Evolutionary conservation across 2,888 invertebrate genomes (phyloP).

Genomic region (Vesta saturnalis): DNA sequence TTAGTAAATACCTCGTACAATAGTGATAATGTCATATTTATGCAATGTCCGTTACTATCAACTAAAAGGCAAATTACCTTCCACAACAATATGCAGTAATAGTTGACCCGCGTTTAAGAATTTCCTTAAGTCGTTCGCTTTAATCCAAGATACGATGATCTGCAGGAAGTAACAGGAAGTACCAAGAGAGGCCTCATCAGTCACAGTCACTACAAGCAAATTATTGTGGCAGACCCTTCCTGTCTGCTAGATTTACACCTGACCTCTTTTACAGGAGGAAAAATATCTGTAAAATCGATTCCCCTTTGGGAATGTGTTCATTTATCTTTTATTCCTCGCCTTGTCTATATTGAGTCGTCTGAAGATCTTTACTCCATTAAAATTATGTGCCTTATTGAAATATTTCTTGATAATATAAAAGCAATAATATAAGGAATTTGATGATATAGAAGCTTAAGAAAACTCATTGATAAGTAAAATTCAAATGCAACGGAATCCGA

Average conservation of each 20-base stretch:
- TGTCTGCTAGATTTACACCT: slow-evolving; percentile 53
- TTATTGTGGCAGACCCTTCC: slow-evolving; percentile 54
- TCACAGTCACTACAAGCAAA: slow-evolving; percentile 54
- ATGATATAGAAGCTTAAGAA: slow-evolving; percentile 2
- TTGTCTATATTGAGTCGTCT: slow-evolving; percentile 24
- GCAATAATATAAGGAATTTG: slow-evolving; percentile 19
- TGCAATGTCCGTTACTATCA: slow-evolving; percentile 3
- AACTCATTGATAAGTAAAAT: slow-evolving; percentile 8
- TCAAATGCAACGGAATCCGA: neutral
- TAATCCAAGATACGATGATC: slow-evolving; percentile 43
- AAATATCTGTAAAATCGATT: slow-evolving; percentile 40
- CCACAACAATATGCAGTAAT: slow-evolving; percentile 28
- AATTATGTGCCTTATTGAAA: slow-evolving; percentile 24
- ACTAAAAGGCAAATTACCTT: slow-evolving; percentile 15
- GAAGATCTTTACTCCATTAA: slow-evolving; percentile 14
- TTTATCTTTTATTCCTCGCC: slow-evolving; percentile 28
- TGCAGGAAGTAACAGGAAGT: slow-evolving; percentile 48
- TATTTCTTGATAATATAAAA: slow-evolving; percentile 21
- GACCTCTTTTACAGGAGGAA: slow-evolving; percentile 48
- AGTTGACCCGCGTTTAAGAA: slow-evolving; percentile 38
- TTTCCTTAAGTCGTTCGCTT: slow-evolving; percentile 45
- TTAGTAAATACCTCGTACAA: slow-evolving; percentile 8
- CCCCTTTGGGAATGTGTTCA: slow-evolving; percentile 28
- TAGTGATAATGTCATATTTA: slow-evolving; percentile 13
- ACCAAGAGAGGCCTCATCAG: slow-evolving; percentile 51